Evolutionary conservation across 2,113 vertebrate species (phyloP).

Genomic region (Aramus guarauna): DNA sequence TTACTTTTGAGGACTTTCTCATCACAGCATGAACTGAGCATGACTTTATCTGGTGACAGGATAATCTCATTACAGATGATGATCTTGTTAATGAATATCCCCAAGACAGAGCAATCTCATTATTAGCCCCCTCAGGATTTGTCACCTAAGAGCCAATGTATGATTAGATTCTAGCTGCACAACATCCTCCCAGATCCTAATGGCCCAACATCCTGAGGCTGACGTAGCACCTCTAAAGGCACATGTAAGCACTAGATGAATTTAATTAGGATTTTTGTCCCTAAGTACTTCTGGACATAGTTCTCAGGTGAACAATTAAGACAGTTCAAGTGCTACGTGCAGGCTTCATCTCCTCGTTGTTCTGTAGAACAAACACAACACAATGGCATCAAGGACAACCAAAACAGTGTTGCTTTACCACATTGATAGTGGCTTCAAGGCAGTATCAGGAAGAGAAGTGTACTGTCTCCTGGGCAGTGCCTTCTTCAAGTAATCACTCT

Average conservation of each 20-base stretch:
- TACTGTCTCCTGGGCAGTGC: neutral
- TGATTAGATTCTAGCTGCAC: slow-evolving; percentile 3
- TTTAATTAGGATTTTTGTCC: neutral
- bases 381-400: neutral
- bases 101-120: slow-evolving; percentile 70
- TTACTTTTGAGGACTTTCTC: slow-evolving; percentile 67
- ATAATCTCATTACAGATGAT: slow-evolving; percentile 71
- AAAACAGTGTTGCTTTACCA: neutral
- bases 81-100: slow-evolving; percentile 73
- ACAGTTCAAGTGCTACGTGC: neutral
- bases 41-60: slow-evolving; percentile 64
- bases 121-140: slow-evolving; percentile 71
- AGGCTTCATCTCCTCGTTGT: neutral
- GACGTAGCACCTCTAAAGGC: neutral
- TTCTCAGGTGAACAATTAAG: neutral
- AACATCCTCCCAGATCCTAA: neutral
- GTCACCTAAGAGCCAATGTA: slow-evolving; percentile 43
- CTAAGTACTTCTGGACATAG: neutral
- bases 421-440: neutral
- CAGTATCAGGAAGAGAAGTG: neutral
- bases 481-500: neutral
- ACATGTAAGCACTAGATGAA: neutral
- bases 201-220: neutral
- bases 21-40: slow-evolving; percentile 43
- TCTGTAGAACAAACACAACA: neutral